phyloP scores from a whole-genome alignment of 2,113 vertebrate genomes.

The Lepus europaeus region DNA sequence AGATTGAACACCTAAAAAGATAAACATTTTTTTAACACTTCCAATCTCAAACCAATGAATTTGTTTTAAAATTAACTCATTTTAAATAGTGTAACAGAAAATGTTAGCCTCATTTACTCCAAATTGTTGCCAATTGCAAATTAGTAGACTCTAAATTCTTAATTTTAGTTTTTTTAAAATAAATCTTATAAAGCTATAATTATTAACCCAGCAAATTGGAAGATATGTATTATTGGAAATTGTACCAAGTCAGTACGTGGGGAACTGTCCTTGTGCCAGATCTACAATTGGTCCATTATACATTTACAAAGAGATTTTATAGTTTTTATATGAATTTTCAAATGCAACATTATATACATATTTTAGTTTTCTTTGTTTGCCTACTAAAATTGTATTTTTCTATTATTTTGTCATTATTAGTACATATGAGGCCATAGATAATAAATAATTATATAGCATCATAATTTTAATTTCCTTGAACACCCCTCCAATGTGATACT shows the following conservation, averaged over 20 bases:
- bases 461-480: neutral
- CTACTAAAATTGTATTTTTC: neutral
- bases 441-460: neutral
- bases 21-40: neutral
- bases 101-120: neutral
- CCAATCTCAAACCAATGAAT: neutral
- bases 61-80: neutral
- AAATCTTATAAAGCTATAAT: conserved; percentile 11
- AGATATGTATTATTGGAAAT: conserved; percentile 23
- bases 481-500: neutral
- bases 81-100: conserved; percentile 38
- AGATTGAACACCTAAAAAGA: conserved; percentile 8
- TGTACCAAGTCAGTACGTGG: neutral
- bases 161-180: conserved; percentile 17
- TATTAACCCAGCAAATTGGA: conserved; percentile 35
- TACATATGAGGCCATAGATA: neutral
- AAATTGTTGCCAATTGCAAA: conserved; percentile 21
- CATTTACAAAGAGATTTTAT: conserved; percentile 7
- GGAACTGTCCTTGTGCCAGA: neutral
- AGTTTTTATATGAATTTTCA: conserved; percentile 36
- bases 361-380: neutral
- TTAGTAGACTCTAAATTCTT: neutral
- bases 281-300: neutral
- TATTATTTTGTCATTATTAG: neutral
- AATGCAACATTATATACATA: neutral